Evolutionary conservation across 2,113 vertebrate species (phyloP).

Genomic region (Podilymbus podiceps): DNA sequence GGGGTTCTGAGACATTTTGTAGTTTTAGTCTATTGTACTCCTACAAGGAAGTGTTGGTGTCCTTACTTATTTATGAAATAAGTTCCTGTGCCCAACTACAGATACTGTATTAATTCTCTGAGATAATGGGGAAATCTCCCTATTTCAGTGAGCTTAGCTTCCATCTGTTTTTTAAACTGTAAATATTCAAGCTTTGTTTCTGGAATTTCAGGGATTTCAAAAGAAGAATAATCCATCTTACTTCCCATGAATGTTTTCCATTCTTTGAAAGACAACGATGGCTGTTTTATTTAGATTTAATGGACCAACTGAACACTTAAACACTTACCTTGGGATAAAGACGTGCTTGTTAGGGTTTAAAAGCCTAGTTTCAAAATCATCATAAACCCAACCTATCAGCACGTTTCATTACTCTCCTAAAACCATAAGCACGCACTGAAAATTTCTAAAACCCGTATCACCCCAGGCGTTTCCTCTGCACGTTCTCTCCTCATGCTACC

Average conservation of each 20-base stretch:
- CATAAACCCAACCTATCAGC: background rate
- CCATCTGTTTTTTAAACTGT: background rate
- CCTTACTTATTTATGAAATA: background rate
- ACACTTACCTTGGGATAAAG: background rate
- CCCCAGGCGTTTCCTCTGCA: background rate
- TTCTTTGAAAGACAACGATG: background rate
- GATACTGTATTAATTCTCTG: background rate
- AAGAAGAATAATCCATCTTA: background rate
- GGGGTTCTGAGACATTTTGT: background rate
- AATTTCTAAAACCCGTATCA: background rate
- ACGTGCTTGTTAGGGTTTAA: background rate
- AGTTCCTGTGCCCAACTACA: background rate
- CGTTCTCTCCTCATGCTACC: background rate
- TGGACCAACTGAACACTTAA: background rate
- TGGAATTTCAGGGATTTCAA: slow-evolving; percentile 17
- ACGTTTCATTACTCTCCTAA: background rate
- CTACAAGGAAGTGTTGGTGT: background rate
- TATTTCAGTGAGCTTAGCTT: background rate
- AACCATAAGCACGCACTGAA: background rate
- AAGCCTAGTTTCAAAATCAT: background rate
- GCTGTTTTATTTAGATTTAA: background rate
- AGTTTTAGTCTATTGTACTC: background rate
- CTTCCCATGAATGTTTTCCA: slow-evolving; percentile 1
- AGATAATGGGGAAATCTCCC: slow-evolving; percentile 2
- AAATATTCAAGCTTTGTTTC: background rate